phyloP scores from a whole-genome alignment of 2,797 vertebrate genomes.

The Urosaurus nigricauda region DNA sequence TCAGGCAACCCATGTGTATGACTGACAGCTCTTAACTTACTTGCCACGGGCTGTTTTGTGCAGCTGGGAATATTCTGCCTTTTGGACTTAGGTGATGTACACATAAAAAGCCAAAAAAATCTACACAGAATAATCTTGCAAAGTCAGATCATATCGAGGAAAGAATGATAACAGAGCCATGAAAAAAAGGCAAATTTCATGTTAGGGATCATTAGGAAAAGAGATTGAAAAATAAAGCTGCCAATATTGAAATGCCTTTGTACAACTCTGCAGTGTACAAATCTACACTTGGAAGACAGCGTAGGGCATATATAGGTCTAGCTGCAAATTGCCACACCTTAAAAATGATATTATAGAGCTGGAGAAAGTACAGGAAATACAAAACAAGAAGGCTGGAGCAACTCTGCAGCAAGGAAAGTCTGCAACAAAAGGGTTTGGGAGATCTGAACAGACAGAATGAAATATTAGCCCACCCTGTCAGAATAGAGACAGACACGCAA shows the following conservation, averaged over 20 bases:
- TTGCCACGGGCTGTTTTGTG: slow-evolving; percentile 69
- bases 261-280: background rate
- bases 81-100: slow-evolving; percentile 70
- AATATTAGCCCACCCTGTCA: no score
- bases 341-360: no score
- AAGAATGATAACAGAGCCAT: slow-evolving; percentile 61
- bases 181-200: background rate
- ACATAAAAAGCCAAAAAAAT: slow-evolving; percentile 73
- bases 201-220: slow-evolving; percentile 1
- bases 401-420: background rate
- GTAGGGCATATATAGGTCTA: background rate
- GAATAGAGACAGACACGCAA: no score
- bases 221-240: background rate
- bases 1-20: slow-evolving; percentile 73
- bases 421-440: background rate
- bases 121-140: slow-evolving; percentile 62
- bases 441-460: background rate
- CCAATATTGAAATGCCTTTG: background rate
- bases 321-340: background rate
- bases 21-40: slow-evolving; percentile 71
- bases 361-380: background rate
- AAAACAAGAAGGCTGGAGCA: background rate
- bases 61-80: slow-evolving; percentile 67
- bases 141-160: slow-evolving; percentile 59
- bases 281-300: background rate